A percentile compares a stretch with the other conserved stretches of the same genome.
These are phyloP conservation scores for Herminia tarsipennalis DNA, from an alignment of 2,888 invertebrate species.

Conservation along the genomic window DNA sequence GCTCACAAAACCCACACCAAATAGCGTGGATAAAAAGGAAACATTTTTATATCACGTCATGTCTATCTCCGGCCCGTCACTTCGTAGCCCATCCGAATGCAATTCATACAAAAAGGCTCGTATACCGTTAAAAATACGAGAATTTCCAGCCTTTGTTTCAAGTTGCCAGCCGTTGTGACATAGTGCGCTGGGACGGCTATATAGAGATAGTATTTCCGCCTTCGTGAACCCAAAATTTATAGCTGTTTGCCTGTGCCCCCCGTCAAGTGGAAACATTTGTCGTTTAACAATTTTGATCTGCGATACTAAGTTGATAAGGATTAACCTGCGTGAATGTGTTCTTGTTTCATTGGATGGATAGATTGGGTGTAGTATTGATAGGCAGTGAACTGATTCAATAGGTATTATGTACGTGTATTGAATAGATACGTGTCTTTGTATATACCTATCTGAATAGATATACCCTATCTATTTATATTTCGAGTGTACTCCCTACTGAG, in stretches of 20 bases:
- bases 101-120: conserved; percentile 43
- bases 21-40: conserved; percentile 23
- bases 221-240: conserved; percentile 64
- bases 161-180: conserved; percentile 43
- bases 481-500: too few species aligned
- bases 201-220: conserved; percentile 61
- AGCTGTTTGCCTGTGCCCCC: conserved; percentile 57
- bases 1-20: conserved; percentile 5
- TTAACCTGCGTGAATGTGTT: conserved; percentile 17
- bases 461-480: too few species aligned
- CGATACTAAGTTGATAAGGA: conserved; percentile 43
- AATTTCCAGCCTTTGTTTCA: conserved; percentile 42
- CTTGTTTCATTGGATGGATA: too few species aligned
- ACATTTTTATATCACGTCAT: conserved; percentile 34
- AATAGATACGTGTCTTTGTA: too few species aligned
- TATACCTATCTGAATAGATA: too few species aligned
- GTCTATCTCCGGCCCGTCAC: conserved; percentile 28
- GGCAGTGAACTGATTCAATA: too few species aligned
- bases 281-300: conserved; percentile 69
- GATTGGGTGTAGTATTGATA: too few species aligned
- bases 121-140: conserved; percentile 45
- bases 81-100: conserved; percentile 26
- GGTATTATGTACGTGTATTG: too few species aligned
- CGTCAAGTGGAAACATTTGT: conserved; percentile 59
- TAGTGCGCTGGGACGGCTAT: conserved; percentile 42